These are phyloP conservation scores for Phymastichus coffea DNA, from an alignment of 1,140 invertebrate species.

Conservation along the genomic window DNA sequence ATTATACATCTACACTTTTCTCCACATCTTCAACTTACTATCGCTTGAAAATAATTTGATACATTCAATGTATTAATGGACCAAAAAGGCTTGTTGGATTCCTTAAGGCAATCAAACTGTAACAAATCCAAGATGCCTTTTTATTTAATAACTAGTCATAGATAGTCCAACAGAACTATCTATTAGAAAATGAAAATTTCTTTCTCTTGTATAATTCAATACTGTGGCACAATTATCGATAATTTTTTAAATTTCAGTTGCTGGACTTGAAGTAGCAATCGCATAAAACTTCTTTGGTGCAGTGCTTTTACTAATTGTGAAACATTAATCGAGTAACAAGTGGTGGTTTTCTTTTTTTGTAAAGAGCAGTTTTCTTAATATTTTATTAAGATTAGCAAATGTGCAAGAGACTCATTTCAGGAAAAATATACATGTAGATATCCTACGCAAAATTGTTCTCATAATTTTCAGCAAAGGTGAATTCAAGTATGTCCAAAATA, in stretches of 20 bases:
- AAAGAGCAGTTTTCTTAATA: slow-evolving; percentile 9
- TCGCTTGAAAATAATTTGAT: too few species aligned
- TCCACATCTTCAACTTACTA: too few species aligned
- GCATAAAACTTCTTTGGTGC: slow-evolving; percentile 1
- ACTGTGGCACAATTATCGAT: slow-evolving; percentile 6
- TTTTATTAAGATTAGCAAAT: slow-evolving; percentile 14
- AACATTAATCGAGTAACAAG: slow-evolving; percentile 12
- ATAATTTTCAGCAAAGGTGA: slow-evolving; percentile 20
- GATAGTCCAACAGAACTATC: too few species aligned
- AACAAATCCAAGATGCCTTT: too few species aligned
- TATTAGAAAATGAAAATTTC: too few species aligned
- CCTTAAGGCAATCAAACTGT: too few species aligned
- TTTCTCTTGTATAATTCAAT: too few species aligned
- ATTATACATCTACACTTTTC: slow-evolving; percentile 5
- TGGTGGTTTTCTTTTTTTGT: slow-evolving; percentile 3
- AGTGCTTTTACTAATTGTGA: background rate
- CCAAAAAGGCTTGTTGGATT: too few species aligned
- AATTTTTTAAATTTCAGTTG: background rate
- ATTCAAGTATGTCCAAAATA: slow-evolving; percentile 12
- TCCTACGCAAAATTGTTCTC: slow-evolving; percentile 9
- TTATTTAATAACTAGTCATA: too few species aligned
- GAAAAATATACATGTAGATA: slow-evolving; percentile 12
- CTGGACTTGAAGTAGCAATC: background rate
- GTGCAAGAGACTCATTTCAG: slow-evolving; percentile 19
- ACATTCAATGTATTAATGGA: too few species aligned